phyloP scores from a whole-genome alignment of 2,888 invertebrate genomes.

The Hirtodrosophila confusa region DNA sequence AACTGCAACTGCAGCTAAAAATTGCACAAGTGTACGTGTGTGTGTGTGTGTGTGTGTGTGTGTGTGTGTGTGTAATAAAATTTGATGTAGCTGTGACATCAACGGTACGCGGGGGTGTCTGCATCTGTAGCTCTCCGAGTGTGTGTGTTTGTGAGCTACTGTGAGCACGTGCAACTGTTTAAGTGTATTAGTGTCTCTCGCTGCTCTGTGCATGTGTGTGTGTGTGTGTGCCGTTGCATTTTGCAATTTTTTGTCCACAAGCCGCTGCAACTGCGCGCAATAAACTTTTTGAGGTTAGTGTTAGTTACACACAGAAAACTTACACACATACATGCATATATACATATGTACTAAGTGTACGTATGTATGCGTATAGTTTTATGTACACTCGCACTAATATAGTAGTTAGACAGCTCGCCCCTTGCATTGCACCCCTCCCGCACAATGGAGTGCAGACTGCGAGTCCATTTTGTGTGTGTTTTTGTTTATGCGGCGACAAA shows the following conservation, averaged over 20 bases:
- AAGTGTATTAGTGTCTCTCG: slow-evolving; percentile 56
- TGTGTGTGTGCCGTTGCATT: slow-evolving; percentile 53
- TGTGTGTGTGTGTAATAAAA: slow-evolving; percentile 34
- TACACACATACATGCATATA: slow-evolving; percentile 6
- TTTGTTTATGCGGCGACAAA: slow-evolving; percentile 47
- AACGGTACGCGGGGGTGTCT: slow-evolving; percentile 49
- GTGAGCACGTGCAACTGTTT: slow-evolving; percentile 52
- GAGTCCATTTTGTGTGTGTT: slow-evolving; percentile 20
- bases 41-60: slow-evolving; percentile 13
- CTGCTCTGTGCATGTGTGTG: slow-evolving; percentile 37
- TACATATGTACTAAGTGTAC: not conserved
- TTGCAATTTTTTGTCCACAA: slow-evolving; percentile 57
- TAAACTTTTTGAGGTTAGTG: slow-evolving; percentile 76
- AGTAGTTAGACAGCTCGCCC: slow-evolving; percentile 32
- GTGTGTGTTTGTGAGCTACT: slow-evolving; percentile 25
- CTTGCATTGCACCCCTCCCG: not conserved
- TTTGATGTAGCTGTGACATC: slow-evolving; percentile 28
- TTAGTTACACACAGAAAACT: slow-evolving; percentile 31
- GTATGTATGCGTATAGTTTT: slow-evolving; percentile 15
- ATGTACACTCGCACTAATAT: slow-evolving; percentile 45
- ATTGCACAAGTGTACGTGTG: slow-evolving; percentile 15
- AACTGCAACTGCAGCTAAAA: slow-evolving; percentile 36
- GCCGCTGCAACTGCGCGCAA: slow-evolving; percentile 64
- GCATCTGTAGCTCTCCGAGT: slow-evolving; percentile 33
- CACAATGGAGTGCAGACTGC: not conserved